These are phyloP conservation scores for Otus scops DNA, from an alignment of 2,797 vertebrate species.

Conservation along the genomic window DNA sequence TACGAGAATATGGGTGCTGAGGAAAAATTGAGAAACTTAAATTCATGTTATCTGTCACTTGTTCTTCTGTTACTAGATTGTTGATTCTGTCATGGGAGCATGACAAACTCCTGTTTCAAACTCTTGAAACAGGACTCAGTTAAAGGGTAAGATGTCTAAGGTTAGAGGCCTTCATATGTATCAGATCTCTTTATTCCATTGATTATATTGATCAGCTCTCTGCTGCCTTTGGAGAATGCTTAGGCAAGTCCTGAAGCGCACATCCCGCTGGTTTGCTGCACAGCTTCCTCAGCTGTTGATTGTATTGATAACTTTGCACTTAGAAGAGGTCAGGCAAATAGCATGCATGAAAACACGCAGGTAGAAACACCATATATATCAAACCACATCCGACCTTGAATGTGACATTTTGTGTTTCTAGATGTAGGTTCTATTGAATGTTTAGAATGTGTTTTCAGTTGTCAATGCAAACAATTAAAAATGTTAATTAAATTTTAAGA, in stretches of 20 bases:
- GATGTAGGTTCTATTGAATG: background rate
- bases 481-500: background rate
- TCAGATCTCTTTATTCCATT: background rate
- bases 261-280: fast-evolving
- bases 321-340: background rate
- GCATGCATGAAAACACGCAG: background rate
- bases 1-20: background rate
- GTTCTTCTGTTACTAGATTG: background rate
- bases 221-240: background rate
- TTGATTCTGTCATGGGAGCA: background rate
- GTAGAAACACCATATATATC: background rate
- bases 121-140: background rate
- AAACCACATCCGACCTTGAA: background rate
- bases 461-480: background rate
- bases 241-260: background rate
- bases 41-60: background rate
- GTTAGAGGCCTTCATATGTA: background rate
- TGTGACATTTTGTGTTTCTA: background rate
- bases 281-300: background rate
- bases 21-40: background rate
- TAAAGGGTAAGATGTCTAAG: background rate
- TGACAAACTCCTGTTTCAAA: too few relatives aligned
- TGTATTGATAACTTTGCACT: background rate
- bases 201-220: background rate
- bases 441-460: background rate